Evolutionary conservation across 2,888 invertebrate genomes (phyloP).

Genomic region (Chesias legatella): DNA sequence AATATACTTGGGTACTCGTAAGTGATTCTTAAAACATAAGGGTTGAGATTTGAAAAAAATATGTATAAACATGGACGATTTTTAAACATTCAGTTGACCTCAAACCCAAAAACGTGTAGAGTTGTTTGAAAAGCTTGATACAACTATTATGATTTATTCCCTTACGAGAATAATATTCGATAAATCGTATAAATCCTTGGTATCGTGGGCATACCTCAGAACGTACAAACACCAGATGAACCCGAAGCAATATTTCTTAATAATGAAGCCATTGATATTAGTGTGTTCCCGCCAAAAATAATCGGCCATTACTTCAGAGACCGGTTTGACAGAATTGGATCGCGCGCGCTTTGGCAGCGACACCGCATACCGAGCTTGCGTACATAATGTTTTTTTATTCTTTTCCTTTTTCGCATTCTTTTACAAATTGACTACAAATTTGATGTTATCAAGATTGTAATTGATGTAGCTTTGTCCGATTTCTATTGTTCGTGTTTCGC

Average conservation of each 20-base stretch:
- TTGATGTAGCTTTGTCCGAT: slow-evolving; percentile 22
- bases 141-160: background rate
- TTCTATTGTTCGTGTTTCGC: slow-evolving; percentile 17
- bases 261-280: slow-evolving; percentile 55
- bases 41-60: too few relatives aligned
- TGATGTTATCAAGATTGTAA: slow-evolving; percentile 22
- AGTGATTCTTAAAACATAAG: too few relatives aligned
- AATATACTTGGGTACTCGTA: too few relatives aligned
- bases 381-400: slow-evolving; percentile 29
- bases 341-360: slow-evolving; percentile 57
- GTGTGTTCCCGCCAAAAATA: slow-evolving; percentile 69
- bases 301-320: slow-evolving; percentile 62
- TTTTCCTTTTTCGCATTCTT: slow-evolving; percentile 16
- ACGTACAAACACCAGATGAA: slow-evolving; percentile 38
- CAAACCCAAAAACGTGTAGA: too few relatives aligned
- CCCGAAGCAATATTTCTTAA: slow-evolving; percentile 48
- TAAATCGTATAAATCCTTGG: slow-evolving; percentile 32
- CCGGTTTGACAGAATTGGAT: slow-evolving; percentile 69
- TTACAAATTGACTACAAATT: slow-evolving; percentile 39
- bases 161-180: slow-evolving; percentile 15
- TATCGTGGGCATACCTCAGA: slow-evolving; percentile 41
- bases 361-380: slow-evolving; percentile 28
- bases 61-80: too few relatives aligned
- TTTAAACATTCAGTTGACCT: too few relatives aligned
- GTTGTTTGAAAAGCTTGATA: too few relatives aligned